phyloP scores from a whole-genome alignment of 1,140 invertebrate genomes.

The Telenomus remus region DNA sequence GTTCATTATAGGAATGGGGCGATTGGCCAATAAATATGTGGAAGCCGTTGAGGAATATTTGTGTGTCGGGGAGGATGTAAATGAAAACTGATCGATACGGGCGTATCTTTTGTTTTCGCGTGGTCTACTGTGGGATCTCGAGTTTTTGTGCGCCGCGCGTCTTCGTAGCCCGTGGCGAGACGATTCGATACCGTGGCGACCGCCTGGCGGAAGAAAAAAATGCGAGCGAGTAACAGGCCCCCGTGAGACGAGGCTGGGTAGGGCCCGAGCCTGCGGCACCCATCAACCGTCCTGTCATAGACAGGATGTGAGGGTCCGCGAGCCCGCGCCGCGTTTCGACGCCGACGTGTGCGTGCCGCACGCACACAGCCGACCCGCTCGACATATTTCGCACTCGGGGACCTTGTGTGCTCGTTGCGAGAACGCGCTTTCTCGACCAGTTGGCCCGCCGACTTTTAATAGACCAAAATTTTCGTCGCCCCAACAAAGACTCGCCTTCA shows the following conservation, averaged over 20 bases:
- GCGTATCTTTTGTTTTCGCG: constrained; percentile 52
- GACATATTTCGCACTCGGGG: constrained; percentile 12
- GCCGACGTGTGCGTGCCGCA: constrained; percentile 30
- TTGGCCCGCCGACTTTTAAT: not conserved
- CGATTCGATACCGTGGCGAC: constrained; percentile 66
- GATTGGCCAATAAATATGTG: constrained; percentile 36
- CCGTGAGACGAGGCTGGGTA: constrained; percentile 66
- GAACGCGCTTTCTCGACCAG: constrained; percentile 1
- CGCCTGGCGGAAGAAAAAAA: constrained; percentile 64
- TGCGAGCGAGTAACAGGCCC: constrained; percentile 67
- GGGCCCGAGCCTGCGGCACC: constrained; percentile 60
- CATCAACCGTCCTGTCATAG: constrained; percentile 70
- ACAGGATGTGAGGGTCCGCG: constrained; percentile 74
- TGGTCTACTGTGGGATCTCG: constrained; percentile 1
- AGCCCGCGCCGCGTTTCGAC: constrained; percentile 60
- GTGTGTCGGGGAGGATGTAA: constrained; percentile 31
- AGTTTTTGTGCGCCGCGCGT: constrained; percentile 45
- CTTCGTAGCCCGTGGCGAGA: constrained; percentile 58
- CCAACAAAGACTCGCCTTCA: no score
- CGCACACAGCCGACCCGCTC: constrained; percentile 20
- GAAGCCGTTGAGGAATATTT: constrained; percentile 36
- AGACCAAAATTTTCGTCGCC: not conserved
- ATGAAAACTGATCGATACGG: constrained; percentile 55
- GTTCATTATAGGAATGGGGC: constrained; percentile 35
- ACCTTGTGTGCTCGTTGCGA: not conserved